Evolutionary conservation across 2,888 invertebrate species (phyloP).

Genomic region (Napeogenes sylphis): DNA sequence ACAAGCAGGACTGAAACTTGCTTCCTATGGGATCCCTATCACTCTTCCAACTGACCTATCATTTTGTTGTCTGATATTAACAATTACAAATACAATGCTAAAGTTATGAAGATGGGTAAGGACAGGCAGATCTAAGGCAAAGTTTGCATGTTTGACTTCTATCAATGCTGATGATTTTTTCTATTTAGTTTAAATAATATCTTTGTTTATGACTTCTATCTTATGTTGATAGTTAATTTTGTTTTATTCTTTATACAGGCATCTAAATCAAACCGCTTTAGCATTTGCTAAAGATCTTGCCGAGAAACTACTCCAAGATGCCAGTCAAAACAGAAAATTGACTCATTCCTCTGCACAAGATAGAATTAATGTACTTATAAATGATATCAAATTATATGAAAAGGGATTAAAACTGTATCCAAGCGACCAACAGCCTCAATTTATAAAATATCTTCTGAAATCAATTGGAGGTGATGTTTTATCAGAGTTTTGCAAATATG

Average conservation of each 20-base stretch:
- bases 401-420: conserved; percentile 84
- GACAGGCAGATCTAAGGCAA: too few species aligned
- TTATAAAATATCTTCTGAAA: conserved; percentile 90
- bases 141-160: too few species aligned
- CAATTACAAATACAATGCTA: too few species aligned
- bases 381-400: conserved; percentile 87
- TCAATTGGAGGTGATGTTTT: conserved; percentile 89
- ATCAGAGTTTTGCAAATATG: conserved; percentile 86
- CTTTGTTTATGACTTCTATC: too few species aligned
- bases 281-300: conserved; percentile 84
- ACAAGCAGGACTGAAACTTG: too few species aligned
- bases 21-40: too few species aligned
- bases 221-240: too few species aligned
- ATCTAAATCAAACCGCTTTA: conserved; percentile 82
- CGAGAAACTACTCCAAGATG: conserved; percentile 84
- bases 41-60: too few species aligned
- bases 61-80: too few species aligned
- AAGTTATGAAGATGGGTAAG: too few species aligned
- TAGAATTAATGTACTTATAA: conserved; percentile 85
- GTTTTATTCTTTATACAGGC: conserved; percentile 46
- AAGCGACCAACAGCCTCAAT: conserved; percentile 79
- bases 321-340: conserved; percentile 83
- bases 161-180: too few species aligned
- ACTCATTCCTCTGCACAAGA: conserved; percentile 90
- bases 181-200: too few species aligned